Conservation (phyloP, 2,888 invertebrate species). For the Amiota minor region DNA sequence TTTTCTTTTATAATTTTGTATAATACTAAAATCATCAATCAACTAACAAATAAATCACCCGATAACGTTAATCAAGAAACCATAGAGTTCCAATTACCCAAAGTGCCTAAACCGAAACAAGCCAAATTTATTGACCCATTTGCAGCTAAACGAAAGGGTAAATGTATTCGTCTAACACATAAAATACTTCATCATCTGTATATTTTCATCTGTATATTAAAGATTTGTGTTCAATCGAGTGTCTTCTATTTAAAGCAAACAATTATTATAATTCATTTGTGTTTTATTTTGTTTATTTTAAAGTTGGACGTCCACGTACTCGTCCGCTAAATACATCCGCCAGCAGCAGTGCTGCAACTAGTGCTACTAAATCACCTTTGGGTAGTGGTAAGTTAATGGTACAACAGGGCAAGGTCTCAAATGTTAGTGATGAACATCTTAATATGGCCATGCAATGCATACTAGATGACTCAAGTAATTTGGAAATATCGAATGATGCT, state of each 20-base stretch:
- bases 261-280: conserved; percentile 10
- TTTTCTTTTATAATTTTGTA: too few relatives aligned
- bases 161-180: conserved; percentile 34
- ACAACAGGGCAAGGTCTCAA: conserved; percentile 32
- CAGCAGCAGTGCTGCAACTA: conserved; percentile 8
- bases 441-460: conserved; percentile 73
- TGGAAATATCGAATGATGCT: conserved; percentile 48
- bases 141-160: conserved; percentile 73
- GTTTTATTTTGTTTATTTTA: conserved; percentile 43
- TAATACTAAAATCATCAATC: too few relatives aligned
- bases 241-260: neutral
- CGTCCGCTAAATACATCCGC: conserved; percentile 56
- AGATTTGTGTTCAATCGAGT: neutral
- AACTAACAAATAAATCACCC: too few relatives aligned
- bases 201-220: conserved; percentile 10
- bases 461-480: conserved; percentile 65
- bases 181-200: neutral
- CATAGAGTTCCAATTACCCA: conserved; percentile 43
- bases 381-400: conserved; percentile 46
- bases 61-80: neutral
- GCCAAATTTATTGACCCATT: conserved; percentile 66
- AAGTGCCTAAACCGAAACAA: conserved; percentile 57
- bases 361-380: conserved; percentile 3
- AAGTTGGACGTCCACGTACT: conserved; percentile 76
- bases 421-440: conserved; percentile 64